Evolutionary conservation across 2,797 vertebrate genomes (phyloP).

Genomic region (Morus bassanus): DNA sequence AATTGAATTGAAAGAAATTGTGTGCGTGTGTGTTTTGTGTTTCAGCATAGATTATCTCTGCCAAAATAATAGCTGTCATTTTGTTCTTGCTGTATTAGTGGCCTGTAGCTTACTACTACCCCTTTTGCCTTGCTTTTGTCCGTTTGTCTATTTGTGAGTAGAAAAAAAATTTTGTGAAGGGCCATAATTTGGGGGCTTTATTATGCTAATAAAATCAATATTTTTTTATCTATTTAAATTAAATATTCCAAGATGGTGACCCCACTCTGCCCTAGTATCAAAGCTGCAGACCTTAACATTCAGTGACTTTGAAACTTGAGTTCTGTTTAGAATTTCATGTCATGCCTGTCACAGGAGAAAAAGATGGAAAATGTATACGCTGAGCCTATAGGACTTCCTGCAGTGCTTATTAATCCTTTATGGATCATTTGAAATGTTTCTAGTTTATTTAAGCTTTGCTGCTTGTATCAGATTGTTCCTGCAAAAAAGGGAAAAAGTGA

Average conservation of each 20-base stretch:
- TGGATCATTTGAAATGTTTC: constrained; percentile 88
- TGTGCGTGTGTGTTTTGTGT: constrained; percentile 78
- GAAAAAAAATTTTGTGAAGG: constrained; percentile 63
- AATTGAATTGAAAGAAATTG: constrained; percentile 83
- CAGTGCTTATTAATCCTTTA: constrained; percentile 85
- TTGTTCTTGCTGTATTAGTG: constrained; percentile 79
- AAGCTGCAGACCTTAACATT: constrained; percentile 72
- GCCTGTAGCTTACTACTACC: constrained; percentile 71
- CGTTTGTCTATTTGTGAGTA: constrained; percentile 53
- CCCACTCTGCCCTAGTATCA: constrained; percentile 41
- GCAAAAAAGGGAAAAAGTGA: constrained; percentile 78
- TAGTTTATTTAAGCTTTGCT: constrained; percentile 86
- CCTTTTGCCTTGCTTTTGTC: constrained; percentile 68
- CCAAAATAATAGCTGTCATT: constrained; percentile 84
- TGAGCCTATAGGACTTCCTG: constrained; percentile 84
- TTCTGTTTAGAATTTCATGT: constrained; percentile 82
- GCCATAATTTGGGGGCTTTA: constrained; percentile 66
- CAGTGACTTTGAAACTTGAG: constrained; percentile 80
- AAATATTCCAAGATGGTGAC: constrained; percentile 58
- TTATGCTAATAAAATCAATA: constrained; percentile 67
- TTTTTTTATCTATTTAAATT: constrained; percentile 73
- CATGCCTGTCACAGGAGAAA: constrained; percentile 72
- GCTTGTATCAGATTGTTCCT: constrained; percentile 85
- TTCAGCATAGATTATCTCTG: constrained; percentile 84
- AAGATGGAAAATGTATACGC: constrained; percentile 80